A percentile compares a stretch with the other conserved stretches of the same genome.
These are phyloP conservation scores for Thomomys bottae DNA, from an alignment of 2,113 vertebrate genomes.

Conservation along the genomic window DNA sequence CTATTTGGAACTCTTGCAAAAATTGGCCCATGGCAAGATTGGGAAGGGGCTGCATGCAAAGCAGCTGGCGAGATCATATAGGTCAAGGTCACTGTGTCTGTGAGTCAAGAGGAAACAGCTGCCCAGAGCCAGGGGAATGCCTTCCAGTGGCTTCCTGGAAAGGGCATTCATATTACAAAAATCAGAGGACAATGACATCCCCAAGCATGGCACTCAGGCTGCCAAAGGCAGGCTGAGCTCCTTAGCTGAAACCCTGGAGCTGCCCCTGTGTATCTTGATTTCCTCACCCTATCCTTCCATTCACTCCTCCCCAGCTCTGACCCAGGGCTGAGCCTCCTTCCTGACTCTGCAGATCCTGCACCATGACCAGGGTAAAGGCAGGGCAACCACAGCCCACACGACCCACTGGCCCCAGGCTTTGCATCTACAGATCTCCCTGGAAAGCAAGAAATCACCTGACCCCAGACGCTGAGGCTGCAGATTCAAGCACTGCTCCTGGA, in stretches of 20 bases:
- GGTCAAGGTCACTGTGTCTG: neutral
- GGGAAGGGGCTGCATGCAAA: neutral
- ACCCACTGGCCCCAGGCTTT: neutral
- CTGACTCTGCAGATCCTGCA: neutral
- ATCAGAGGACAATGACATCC: neutral
- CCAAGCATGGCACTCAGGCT: neutral
- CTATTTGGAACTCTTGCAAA: neutral
- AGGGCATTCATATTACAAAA: neutral
- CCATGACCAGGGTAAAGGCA: no score
- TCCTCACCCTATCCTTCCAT: neutral
- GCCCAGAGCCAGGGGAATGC: neutral
- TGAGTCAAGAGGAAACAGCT: neutral
- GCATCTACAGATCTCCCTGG: conserved; percentile 19
- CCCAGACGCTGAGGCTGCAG: conserved; percentile 10
- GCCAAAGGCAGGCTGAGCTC: neutral
- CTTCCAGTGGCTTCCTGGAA: conserved; percentile 18
- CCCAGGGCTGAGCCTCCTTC: neutral
- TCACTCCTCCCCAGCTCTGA: neutral
- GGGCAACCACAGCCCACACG: neutral
- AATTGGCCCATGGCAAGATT: neutral
- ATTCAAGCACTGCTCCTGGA: neutral
- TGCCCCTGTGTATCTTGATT: neutral
- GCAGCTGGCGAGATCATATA: neutral
- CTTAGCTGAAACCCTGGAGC: neutral
- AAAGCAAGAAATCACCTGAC: conserved; percentile 31